phyloP scores from a whole-genome alignment of 2,888 invertebrate genomes.

The Bombyx huttoni region DNA sequence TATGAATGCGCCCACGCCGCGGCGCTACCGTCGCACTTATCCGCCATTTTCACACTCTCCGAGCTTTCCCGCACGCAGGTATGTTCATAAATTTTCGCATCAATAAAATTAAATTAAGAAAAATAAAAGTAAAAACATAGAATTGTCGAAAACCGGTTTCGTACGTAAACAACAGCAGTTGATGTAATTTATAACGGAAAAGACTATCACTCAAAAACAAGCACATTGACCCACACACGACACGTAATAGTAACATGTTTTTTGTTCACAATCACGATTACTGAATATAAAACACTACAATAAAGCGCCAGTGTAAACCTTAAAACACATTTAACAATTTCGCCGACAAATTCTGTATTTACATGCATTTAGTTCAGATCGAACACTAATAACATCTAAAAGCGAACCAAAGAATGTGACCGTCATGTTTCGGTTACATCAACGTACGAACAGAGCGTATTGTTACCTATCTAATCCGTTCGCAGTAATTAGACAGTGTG shows the following conservation, averaged over 20 bases:
- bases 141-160: no score
- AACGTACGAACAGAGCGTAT: slow-evolving; percentile 37
- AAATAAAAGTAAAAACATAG: no score
- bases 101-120: slow-evolving; percentile 2
- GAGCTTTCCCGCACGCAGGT: slow-evolving; percentile 68
- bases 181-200: no score
- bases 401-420: slow-evolving; percentile 59
- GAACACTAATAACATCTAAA: slow-evolving; percentile 57
- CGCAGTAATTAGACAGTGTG: slow-evolving; percentile 37
- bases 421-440: slow-evolving; percentile 72
- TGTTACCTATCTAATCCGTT: slow-evolving; percentile 38
- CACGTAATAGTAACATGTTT: slow-evolving; percentile 70
- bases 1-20: slow-evolving; percentile 56
- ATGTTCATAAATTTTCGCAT: slow-evolving; percentile 31
- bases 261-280: slow-evolving; percentile 50
- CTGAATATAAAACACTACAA: slow-evolving; percentile 34
- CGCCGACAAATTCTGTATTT: slow-evolving; percentile 15
- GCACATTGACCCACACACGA: slow-evolving; percentile 51
- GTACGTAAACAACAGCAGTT: no score
- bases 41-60: slow-evolving; percentile 65
- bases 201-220: slow-evolving; percentile 34
- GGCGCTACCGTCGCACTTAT: slow-evolving; percentile 49
- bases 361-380: slow-evolving; percentile 19
- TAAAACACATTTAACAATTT: slow-evolving; percentile 14
- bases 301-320: slow-evolving; percentile 22